Conservation (phyloP, 2,113 vertebrate species). For the Sarotherodon lohbergeri region DNA sequence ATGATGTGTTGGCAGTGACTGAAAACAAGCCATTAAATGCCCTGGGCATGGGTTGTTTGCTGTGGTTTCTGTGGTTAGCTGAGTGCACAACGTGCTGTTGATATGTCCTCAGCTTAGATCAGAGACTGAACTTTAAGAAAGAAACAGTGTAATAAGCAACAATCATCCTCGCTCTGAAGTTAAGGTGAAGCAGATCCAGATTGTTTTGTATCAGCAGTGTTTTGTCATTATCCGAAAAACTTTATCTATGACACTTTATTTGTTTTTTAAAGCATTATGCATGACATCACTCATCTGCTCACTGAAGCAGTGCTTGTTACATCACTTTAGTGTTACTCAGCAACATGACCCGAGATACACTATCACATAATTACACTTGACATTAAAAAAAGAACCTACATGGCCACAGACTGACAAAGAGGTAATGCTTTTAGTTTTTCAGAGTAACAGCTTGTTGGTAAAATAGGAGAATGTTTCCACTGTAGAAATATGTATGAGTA, state of each 20-base stretch:
- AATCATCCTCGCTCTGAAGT: not conserved
- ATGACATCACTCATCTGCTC: not conserved
- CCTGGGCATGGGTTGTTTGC: not conserved
- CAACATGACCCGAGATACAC: not conserved
- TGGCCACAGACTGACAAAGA: not conserved
- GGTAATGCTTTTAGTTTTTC: not conserved
- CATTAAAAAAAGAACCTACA: not conserved
- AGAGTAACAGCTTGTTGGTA: not conserved
- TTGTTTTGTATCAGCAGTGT: not conserved
- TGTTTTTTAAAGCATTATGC: not conserved
- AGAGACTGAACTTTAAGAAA: not conserved
- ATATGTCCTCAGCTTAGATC: not conserved
- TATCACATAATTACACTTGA: not conserved
- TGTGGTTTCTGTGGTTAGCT: not conserved
- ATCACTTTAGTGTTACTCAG: not conserved
- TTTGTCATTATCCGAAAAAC: not conserved
- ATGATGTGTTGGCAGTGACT: not conserved
- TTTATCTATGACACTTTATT: not conserved
- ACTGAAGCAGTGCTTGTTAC: not conserved
- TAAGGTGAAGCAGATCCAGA: not conserved
- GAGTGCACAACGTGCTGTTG: not conserved
- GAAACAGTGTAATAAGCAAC: not conserved
- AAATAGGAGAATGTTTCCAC: not conserved
- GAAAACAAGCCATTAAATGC: not conserved
- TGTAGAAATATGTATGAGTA: not conserved